A percentile compares a stretch with the other conserved stretches of the same genome.
phyloP scores from a whole-genome alignment of 2,797 vertebrate genomes.

The Peromyscus melanophrys region DNA sequence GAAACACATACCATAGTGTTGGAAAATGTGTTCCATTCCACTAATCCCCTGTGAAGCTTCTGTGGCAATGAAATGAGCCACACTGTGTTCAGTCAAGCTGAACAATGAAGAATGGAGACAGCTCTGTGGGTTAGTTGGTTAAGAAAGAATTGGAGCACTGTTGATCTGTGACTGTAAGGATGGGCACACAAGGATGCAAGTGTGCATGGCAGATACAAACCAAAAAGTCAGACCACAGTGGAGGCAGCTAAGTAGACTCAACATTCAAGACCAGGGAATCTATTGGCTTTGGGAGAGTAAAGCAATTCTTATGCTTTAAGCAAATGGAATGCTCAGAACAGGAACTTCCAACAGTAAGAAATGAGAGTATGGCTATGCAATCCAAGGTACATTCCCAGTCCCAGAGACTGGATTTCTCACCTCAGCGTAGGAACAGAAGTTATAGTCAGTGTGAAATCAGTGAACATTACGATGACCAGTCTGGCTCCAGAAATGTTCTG shows the following conservation, averaged over 20 bases:
- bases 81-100: constrained; percentile 57
- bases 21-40: constrained; percentile 46
- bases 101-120: constrained; percentile 62
- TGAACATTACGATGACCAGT: not conserved
- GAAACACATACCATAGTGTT: constrained; percentile 14
- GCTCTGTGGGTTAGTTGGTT: not conserved
- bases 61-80: constrained; percentile 57
- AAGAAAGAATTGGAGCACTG: constrained; percentile 18
- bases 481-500: not conserved
- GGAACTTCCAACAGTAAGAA: not conserved
- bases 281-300: not conserved
- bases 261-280: not conserved
- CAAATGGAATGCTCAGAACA: not conserved
- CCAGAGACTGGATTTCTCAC: not conserved
- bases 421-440: not conserved
- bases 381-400: not conserved
- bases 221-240: not conserved
- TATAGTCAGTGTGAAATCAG: not conserved
- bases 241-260: not conserved
- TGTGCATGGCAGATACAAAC: not conserved
- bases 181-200: not conserved
- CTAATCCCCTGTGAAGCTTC: constrained; percentile 35
- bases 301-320: not conserved
- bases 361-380: not conserved
- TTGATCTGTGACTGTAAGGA: constrained; percentile 11